Conservation (phyloP, 1,140 invertebrate species). For the Phortica variegata region DNA sequence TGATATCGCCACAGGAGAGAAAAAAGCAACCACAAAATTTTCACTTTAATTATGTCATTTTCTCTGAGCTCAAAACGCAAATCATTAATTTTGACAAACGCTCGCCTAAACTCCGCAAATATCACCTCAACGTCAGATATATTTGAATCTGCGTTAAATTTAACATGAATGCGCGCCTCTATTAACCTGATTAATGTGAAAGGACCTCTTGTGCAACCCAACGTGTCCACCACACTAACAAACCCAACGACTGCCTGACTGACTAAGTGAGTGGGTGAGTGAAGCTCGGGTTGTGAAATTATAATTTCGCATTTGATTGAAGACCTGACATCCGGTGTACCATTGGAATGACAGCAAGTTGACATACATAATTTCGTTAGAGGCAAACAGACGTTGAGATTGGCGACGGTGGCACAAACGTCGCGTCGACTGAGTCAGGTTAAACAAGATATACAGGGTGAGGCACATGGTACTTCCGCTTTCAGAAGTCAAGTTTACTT, state of each 20-base stretch:
- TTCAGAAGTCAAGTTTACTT: conserved; percentile 9
- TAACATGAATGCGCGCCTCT: conserved; percentile 48
- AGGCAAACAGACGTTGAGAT: background rate
- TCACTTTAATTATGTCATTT: conserved; percentile 15
- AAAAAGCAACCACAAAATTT: conserved; percentile 3
- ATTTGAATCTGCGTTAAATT: too few species aligned
- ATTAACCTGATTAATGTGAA: conserved; percentile 52
- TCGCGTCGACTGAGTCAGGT: conserved; percentile 6
- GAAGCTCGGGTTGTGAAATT: conserved; percentile 29
- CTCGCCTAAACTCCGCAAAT: conserved; percentile 16
- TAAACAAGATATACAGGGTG: conserved; percentile 8
- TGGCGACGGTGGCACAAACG: conserved; percentile 2
- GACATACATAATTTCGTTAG: background rate
- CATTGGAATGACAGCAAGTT: conserved; percentile 4
- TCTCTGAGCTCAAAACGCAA: conserved; percentile 37
- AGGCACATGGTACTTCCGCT: conserved; percentile 5
- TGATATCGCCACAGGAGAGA: too few species aligned
- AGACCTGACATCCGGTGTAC: conserved; percentile 27
- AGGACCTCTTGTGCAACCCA: too few species aligned
- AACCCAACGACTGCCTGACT: conserved; percentile 32
- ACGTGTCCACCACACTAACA: too few species aligned
- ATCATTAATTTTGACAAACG: conserved; percentile 46
- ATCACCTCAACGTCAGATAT: background rate
- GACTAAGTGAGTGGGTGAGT: conserved; percentile 9
- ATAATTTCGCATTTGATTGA: conserved; percentile 49